Conservation (phyloP, 1,140 invertebrate genomes). For the Metopolophium dirhodum region DNA sequence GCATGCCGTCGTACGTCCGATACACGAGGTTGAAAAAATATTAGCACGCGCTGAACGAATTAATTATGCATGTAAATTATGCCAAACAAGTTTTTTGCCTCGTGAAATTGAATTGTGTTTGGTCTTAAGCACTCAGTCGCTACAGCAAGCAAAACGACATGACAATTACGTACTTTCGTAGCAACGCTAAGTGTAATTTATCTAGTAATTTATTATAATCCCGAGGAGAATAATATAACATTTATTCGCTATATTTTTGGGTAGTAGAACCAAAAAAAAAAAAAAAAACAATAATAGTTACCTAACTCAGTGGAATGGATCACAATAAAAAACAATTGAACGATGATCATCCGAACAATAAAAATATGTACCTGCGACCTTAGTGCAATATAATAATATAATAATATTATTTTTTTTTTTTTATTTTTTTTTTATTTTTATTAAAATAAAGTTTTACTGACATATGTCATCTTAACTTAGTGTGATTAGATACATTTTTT, state of each 20-base stretch:
- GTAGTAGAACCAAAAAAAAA: background rate
- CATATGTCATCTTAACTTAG: too few relatives aligned
- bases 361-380: background rate
- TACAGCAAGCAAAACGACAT: background rate
- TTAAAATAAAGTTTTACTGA: too few relatives aligned
- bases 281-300: background rate
- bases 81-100: slow-evolving; percentile 31
- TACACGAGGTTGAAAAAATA: background rate
- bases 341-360: background rate
- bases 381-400: background rate
- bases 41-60: slow-evolving; percentile 6
- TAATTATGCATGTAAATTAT: slow-evolving; percentile 39
- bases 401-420: too few relatives aligned
- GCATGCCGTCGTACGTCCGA: background rate
- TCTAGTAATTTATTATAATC: background rate
- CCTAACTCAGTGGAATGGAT: background rate
- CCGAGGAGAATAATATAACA: background rate
- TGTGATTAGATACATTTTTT: too few relatives aligned
- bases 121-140: slow-evolving; percentile 2
- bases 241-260: background rate
- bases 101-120: slow-evolving; percentile 17
- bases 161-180: background rate
- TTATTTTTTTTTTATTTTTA: too few relatives aligned
- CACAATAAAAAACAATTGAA: background rate
- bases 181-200: background rate